Conservation (phyloP, 2,888 invertebrate species). For the Lepetodrilus schrolli region DNA sequence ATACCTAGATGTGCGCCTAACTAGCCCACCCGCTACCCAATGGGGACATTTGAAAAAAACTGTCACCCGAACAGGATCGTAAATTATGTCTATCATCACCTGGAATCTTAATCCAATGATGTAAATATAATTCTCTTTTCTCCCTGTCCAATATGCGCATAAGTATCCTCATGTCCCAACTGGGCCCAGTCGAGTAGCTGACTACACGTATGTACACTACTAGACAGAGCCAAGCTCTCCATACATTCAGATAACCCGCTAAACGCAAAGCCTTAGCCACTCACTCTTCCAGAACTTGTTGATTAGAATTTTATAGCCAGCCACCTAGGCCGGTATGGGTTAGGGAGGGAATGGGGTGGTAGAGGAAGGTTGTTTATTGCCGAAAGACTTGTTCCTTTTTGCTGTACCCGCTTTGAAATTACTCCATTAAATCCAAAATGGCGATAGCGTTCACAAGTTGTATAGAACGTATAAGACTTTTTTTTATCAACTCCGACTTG, state of each 20-base stretch:
- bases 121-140: conserved; percentile 8
- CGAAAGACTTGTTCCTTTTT: background rate
- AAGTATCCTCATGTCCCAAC: background rate
- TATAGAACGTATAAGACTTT: conserved; percentile 11
- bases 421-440: conserved; percentile 13
- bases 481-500: conserved; percentile 23
- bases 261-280: background rate
- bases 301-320: conserved; percentile 4
- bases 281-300: background rate
- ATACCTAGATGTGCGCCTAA: background rate
- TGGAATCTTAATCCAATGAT: background rate
- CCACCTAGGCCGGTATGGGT: background rate
- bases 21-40: background rate
- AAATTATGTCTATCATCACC: conserved; percentile 4
- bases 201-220: too few relatives aligned
- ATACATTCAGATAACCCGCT: too few relatives aligned
- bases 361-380: background rate
- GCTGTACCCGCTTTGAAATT: background rate
- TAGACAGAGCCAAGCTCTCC: too few relatives aligned
- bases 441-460: background rate
- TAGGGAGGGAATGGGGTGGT: background rate
- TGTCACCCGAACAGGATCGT: background rate
- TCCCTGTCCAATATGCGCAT: conserved; percentile 8
- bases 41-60: background rate
- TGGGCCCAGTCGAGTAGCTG: too few relatives aligned